These are phyloP conservation scores for Drosophila micromelanica DNA, from an alignment of 1,140 invertebrate genomes.

Conservation along the genomic window DNA sequence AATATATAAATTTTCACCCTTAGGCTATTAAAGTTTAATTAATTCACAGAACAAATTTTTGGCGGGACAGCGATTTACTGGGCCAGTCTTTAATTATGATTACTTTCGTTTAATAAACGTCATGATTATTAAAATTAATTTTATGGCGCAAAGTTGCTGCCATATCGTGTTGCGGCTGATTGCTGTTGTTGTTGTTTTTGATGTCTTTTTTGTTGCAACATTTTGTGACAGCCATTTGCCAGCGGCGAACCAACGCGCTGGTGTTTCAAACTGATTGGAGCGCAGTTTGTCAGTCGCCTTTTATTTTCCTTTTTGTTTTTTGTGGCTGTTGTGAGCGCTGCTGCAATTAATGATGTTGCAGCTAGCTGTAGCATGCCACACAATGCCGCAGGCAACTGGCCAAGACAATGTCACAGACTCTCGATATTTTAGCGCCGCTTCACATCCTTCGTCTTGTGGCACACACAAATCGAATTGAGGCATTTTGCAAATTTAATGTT, in stretches of 20 bases:
- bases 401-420: slow-evolving; percentile 10
- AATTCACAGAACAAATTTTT: slow-evolving; percentile 29
- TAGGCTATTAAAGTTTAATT: slow-evolving; percentile 33
- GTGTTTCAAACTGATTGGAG: slow-evolving; percentile 44
- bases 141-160: slow-evolving; percentile 52
- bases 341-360: slow-evolving; percentile 45
- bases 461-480: slow-evolving; percentile 19
- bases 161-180: slow-evolving; percentile 11
- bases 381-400: slow-evolving; percentile 25
- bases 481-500: slow-evolving; percentile 45
- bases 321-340: slow-evolving; percentile 5
- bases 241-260: slow-evolving; percentile 1
- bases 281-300: slow-evolving; percentile 28
- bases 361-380: slow-evolving; percentile 22
- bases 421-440: background rate
- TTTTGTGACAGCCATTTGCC: slow-evolving; percentile 47
- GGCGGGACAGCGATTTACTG: slow-evolving; percentile 7
- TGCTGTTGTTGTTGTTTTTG: slow-evolving; percentile 6
- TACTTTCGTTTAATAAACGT: slow-evolving; percentile 50
- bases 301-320: slow-evolving; percentile 5
- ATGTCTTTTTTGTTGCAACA: slow-evolving; percentile 18
- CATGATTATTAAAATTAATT: slow-evolving; percentile 54
- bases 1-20: slow-evolving; percentile 3
- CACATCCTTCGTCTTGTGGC: background rate
- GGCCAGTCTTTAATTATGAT: slow-evolving; percentile 40